A percentile compares a stretch with the other conserved stretches of the same genome.
Evolutionary conservation across 1,140 invertebrate species (phyloP).

Genomic region (Ruditapes philippinarum): DNA sequence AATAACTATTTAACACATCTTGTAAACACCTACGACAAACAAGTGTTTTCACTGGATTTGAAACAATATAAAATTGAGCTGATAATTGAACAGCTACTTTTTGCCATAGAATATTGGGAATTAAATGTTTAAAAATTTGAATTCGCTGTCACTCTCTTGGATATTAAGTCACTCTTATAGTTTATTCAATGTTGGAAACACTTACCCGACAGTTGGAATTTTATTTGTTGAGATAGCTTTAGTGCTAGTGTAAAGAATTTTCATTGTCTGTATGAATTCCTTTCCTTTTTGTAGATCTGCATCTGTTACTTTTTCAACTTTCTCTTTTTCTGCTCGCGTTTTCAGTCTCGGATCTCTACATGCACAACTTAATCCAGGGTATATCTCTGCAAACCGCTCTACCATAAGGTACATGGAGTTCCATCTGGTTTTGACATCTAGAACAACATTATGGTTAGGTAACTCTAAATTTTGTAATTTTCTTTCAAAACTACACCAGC

Average conservation of each 20-base stretch:
- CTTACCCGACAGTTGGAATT: neutral
- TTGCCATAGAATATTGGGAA: too few relatives aligned
- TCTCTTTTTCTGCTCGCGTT: neutral
- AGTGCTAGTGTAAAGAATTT: neutral
- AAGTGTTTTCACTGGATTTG: too few relatives aligned
- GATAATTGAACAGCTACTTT: too few relatives aligned
- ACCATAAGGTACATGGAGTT: constrained; percentile 14
- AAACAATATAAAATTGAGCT: too few relatives aligned
- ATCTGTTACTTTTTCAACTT: neutral
- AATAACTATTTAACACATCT: too few relatives aligned
- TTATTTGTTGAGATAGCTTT: neutral
- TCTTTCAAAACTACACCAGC: neutral
- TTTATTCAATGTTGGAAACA: neutral
- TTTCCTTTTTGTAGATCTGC: neutral
- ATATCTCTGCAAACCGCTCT: constrained; percentile 3
- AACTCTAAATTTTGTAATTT: neutral
- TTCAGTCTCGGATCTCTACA: constrained; percentile 1
- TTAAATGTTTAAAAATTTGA: too few relatives aligned
- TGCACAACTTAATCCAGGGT: constrained; percentile 3
- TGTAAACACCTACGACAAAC: too few relatives aligned
- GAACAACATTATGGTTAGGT: neutral
- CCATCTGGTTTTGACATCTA: constrained; percentile 8
- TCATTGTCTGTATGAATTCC: neutral
- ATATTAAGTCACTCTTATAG: too few relatives aligned
- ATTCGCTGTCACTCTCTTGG: too few relatives aligned